Percentiles rank a stretch among this genome's conserved stretches.
These are phyloP conservation scores for Ictidomys tridecemlineatus DNA, from an alignment of 2,113 vertebrate species.

Conservation along the genomic window DNA sequence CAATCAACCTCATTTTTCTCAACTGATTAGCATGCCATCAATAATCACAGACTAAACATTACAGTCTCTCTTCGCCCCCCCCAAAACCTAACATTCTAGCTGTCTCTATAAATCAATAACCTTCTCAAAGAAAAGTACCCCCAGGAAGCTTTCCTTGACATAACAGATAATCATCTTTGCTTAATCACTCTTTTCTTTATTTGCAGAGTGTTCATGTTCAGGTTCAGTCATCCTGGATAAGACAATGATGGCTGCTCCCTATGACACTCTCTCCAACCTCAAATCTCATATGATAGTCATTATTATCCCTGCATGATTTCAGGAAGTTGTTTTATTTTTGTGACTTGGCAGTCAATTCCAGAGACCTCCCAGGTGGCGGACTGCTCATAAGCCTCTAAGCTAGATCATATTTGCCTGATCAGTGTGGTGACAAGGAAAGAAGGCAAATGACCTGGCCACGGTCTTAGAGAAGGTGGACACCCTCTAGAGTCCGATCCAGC, in stretches of 20 bases:
- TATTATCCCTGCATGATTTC: neutral
- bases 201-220: conserved; percentile 72
- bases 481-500: neutral
- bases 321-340: conserved; percentile 47
- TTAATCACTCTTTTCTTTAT: conserved; percentile 83
- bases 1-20: conserved; percentile 70
- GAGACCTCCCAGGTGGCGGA: conserved; percentile 10
- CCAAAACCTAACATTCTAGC: conserved; percentile 81
- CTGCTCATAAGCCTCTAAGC: neutral
- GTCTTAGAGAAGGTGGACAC: neutral
- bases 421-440: neutral
- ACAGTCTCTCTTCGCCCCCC: conserved; percentile 53
- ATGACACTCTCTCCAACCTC: neutral
- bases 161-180: conserved; percentile 83
- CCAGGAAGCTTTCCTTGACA: conserved; percentile 82
- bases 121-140: conserved; percentile 83
- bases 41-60: conserved; percentile 67
- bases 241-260: neutral
- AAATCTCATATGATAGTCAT: neutral
- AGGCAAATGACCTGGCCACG: neutral
- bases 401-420: neutral
- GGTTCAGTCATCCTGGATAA: conserved; percentile 71
- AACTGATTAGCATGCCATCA: conserved; percentile 70
- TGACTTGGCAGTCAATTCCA: neutral
- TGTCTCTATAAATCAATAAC: conserved; percentile 85